phyloP scores from a whole-genome alignment of 2,888 invertebrate species.

The Spodoptera littoralis region DNA sequence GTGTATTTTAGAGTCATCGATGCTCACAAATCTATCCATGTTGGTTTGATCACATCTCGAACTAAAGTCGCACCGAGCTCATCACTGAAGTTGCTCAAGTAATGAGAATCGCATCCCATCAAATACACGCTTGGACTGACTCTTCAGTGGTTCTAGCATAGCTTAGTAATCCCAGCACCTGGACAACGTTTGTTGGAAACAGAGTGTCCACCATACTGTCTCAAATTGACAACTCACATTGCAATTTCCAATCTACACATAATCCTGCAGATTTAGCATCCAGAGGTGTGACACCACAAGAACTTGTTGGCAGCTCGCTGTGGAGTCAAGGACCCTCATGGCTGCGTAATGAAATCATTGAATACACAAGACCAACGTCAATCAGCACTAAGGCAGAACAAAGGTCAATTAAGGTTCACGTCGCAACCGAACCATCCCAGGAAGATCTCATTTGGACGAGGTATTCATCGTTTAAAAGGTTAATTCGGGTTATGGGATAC shows the following conservation, averaged over 20 bases:
- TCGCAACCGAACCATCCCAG: not conserved
- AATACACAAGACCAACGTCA: constrained; percentile 3
- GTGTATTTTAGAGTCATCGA: constrained; percentile 1
- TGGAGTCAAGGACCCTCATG: constrained; percentile 7
- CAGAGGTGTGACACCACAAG: constrained; percentile 4
- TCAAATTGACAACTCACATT: not conserved
- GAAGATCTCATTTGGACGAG: constrained; percentile 1
- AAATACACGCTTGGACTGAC: constrained; percentile 6
- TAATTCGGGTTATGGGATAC: not conserved
- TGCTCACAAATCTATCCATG: not conserved
- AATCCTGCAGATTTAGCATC: constrained; percentile 5
- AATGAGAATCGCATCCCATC: not conserved
- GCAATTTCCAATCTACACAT: not conserved
- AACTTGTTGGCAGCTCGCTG: not conserved
- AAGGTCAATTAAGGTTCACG: constrained; percentile 5
- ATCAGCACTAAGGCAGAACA: not conserved
- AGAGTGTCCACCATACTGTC: not conserved
- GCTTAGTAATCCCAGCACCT: not conserved
- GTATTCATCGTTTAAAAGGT: not conserved
- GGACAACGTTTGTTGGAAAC: not conserved
- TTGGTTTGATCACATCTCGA: not conserved
- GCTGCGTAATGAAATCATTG: not conserved
- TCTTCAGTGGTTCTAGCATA: not conserved
- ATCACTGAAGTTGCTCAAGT: constrained; percentile 2
- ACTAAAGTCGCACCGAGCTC: constrained; percentile 7